Evolutionary conservation across 2,113 vertebrate species (phyloP).

Genomic region (Protobothrops flavoviridis): DNA sequence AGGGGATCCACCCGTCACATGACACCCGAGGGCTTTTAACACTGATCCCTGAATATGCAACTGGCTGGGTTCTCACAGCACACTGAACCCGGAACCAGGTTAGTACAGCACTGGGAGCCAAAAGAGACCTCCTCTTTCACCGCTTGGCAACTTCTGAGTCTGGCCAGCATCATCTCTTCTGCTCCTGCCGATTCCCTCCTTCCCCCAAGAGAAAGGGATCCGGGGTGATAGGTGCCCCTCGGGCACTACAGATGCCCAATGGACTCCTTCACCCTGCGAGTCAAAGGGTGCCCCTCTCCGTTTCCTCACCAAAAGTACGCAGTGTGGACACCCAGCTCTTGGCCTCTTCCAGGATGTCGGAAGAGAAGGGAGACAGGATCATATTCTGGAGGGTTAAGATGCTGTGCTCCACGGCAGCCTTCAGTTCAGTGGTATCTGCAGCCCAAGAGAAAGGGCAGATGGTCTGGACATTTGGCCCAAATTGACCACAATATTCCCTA

Average conservation of each 20-base stretch:
- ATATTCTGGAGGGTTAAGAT: constrained; percentile 73
- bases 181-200: background rate
- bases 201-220: too few relatives aligned
- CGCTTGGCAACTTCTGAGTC: background rate
- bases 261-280: background rate
- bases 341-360: constrained; percentile 63
- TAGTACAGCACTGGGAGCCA: background rate
- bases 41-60: background rate
- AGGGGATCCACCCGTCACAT: background rate
- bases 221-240: accelerated
- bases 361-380: constrained; percentile 64
- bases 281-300: too few relatives aligned
- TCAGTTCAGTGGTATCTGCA: constrained; percentile 68
- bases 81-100: background rate
- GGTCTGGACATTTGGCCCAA: background rate
- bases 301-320: constrained; percentile 70
- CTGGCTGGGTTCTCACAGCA: background rate
- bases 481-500: background rate
- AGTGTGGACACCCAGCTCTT: constrained; percentile 71
- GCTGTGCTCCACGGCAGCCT: constrained; percentile 71
- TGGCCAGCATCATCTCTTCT: background rate
- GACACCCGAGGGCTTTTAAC: background rate
- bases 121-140: background rate
- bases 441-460: background rate
- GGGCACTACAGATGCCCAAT: background rate